Evolutionary conservation across 1,140 invertebrate genomes (phyloP), one percentile per base, ranked within the genome.

Genomic region (Drosophila pandora): DNA sequence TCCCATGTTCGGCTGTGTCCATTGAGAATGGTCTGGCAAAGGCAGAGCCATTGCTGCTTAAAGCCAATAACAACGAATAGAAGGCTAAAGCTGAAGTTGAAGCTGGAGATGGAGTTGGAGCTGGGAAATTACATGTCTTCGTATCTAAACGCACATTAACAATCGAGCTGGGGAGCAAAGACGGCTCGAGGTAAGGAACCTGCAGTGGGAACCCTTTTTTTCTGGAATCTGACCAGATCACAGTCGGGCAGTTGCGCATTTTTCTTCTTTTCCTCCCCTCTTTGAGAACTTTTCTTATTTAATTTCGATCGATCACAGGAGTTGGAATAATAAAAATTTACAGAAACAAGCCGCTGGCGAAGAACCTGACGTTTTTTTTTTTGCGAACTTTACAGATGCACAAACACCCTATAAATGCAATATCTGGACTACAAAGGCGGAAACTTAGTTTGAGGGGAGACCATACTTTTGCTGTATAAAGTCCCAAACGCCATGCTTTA

Each of bases 71-170:
- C 34, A 37, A 4, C 12, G 34, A 37, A 37, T 47, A 32, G 43
- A 30, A 34, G n/a, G 39, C 62, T 37, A n/a, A 17, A 17, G 41
- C 41, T 43, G 13, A 43, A 17, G 13, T n/a, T 17, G 41, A 43
- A 17, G 41, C 41, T 43, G 41, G 13, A 7, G 41, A 17, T 43
- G 41, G 2, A 23, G 13, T 25, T 59, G 63, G 32, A 63, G 81
- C 77, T 85, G 82, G 77, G 77, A 87, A 85, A 85, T 85, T 85
- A 85, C 82, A 85, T 71, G 81, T 85, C 82, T 85, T 85, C 73
- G 74, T 85, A 85, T 85, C 81, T 85, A 85, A 85, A 85, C 81
- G 81, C 74, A 87, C 81, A 87, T 85, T 87, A 87, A 85, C 81
- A 82, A 85, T 85, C 82, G 82, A 82, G 71, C 84, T 84, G 67